Base-by-base conservation (phyloP, 2,113 vertebrate genomes). In the Atrichornis clamosus region DNA sequence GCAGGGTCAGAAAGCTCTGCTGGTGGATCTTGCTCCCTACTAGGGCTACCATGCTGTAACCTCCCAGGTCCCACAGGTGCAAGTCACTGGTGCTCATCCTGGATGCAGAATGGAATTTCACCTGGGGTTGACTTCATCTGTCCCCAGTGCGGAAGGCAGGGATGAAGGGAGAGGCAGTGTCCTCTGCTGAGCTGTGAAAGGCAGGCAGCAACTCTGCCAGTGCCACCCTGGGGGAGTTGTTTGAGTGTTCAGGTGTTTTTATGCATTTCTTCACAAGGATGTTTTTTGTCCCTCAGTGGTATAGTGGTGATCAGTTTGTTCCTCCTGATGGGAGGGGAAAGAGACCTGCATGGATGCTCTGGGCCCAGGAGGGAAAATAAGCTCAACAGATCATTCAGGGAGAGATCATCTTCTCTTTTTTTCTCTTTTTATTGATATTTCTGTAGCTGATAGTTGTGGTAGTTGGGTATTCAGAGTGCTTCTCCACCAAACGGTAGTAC, bases 151-250 rank as follows among this genome's bases (percentile, higher is more conserved):
- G 41, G 55, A 69, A 60, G 37, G 41, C 41, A 39, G 62, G 58
- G 15, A 12, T 50, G 46, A 41, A 52, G 24, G 62, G 24, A 67
- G 56, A 44, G 37, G 26, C 3, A 0, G 3, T 27, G 15, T 49
- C 47, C 52, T 44, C 32, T 12, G 6, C 59, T 70, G 56, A 74
- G 56, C 65, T 70, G 19, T 11, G 26, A 35, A 56, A 26, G 11
- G 11, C 47, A 37, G 47, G 50, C 30, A 65, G 22, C 28, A 24
- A 1, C 52, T 74, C 56, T 37, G 17, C 21, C 3, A 4, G 4
- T 20, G 30, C 80, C 23, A 18, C 21, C 16, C 7, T 0, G 0
- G 12, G 35, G 9, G 42, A 56, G 41, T 22, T 59, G 27, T 39
- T 32, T 22, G 33, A 37, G 28, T 8, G 16, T 83, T 88, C 13